These are phyloP conservation scores for Alfaro cultratus DNA, from an alignment of 2,797 vertebrate species.

Conservation along the genomic window DNA sequence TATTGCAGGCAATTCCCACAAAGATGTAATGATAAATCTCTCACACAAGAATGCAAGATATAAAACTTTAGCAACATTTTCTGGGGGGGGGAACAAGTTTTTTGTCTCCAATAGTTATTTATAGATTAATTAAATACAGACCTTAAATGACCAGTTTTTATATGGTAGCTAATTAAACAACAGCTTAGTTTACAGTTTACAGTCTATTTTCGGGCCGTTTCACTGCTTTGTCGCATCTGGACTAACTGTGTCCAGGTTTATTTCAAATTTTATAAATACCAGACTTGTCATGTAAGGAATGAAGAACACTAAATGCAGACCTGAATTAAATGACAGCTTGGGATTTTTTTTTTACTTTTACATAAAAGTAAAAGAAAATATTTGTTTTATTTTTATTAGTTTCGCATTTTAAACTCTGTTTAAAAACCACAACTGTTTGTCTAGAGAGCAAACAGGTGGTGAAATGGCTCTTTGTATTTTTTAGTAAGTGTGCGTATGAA, in stretches of 20 bases:
- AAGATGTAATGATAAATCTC: background rate
- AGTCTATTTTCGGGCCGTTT: accelerated
- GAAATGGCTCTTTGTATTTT: no score
- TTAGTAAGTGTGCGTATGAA: no score
- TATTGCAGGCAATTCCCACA: background rate
- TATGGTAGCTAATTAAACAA: background rate
- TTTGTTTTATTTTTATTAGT: background rate
- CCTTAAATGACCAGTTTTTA: background rate
- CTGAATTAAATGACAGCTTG: background rate
- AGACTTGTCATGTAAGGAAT: no score
- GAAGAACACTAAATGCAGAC: background rate
- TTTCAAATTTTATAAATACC: no score
- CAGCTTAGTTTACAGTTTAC: background rate
- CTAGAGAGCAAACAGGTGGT: background rate
- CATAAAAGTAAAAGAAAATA: background rate
- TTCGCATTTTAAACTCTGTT: background rate
- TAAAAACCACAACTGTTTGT: background rate
- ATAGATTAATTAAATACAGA: background rate
- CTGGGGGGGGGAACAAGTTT: background rate
- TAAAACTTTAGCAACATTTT: background rate
- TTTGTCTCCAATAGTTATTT: background rate
- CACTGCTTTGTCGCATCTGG: no score
- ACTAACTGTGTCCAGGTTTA: background rate
- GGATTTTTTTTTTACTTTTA: background rate
- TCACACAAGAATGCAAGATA: background rate